Percentiles rank a stretch among this genome's conserved stretches.
phyloP scores from a whole-genome alignment of 2,113 vertebrate genomes.

The Caranx melampygus region DNA sequence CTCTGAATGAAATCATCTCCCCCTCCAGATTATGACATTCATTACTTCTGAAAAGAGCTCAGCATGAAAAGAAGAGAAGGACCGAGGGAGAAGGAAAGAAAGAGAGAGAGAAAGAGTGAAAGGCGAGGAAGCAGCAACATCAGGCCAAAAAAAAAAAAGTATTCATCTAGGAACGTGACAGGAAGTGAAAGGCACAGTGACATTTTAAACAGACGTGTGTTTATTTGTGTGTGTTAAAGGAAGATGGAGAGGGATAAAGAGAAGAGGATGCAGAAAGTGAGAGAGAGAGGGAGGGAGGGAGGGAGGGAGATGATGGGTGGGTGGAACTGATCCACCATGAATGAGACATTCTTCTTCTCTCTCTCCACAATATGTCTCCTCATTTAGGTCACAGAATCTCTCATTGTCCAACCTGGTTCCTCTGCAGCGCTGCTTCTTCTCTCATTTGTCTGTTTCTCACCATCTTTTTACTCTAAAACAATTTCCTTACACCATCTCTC shows the following conservation, averaged over 20 bases:
- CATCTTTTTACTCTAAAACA: conserved; percentile 23
- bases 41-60: conserved; percentile 68
- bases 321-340: conserved; percentile 47
- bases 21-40: conserved; percentile 67
- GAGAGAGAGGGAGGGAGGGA: neutral
- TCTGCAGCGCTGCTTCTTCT: neutral
- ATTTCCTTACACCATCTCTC: neutral
- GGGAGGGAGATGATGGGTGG: neutral
- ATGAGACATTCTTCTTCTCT: conserved; percentile 27
- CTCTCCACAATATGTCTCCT: conserved; percentile 24
- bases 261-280: neutral
- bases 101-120: conserved; percentile 3
- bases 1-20: conserved; percentile 63
- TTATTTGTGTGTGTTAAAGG: neutral
- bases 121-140: conserved; percentile 6
- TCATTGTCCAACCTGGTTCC: conserved; percentile 11
- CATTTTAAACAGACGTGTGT: conserved; percentile 17
- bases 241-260: neutral
- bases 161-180: conserved; percentile 8
- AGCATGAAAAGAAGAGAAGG: conserved; percentile 23
- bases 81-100: conserved; percentile 7
- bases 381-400: conserved; percentile 42
- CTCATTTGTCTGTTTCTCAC: conserved; percentile 31
- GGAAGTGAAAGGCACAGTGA: conserved; percentile 21
- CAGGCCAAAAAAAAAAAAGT: conserved; percentile 24